Conservation (phyloP, 1,140 invertebrate genomes). For the Archivesica marissinica region DNA sequence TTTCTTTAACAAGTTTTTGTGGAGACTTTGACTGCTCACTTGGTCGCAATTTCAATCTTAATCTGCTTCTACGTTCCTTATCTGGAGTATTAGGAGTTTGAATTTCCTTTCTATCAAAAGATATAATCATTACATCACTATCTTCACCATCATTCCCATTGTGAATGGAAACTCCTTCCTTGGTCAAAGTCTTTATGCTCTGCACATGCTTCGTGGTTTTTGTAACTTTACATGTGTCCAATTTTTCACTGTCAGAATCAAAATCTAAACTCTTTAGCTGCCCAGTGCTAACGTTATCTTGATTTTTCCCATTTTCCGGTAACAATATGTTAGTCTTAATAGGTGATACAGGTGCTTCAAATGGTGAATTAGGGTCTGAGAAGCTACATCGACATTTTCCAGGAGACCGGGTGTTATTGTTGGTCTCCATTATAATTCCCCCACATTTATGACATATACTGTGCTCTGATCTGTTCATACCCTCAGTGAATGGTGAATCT, state of each 20-base stretch:
- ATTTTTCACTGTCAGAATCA: not conserved
- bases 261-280: not conserved
- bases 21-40: not conserved
- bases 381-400: conserved; percentile 46
- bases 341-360: conserved; percentile 46
- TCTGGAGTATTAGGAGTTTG: not conserved
- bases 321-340: not conserved
- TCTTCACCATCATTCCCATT: conserved; percentile 30
- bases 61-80: not conserved
- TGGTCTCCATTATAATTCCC: conserved; percentile 42
- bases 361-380: conserved; percentile 49
- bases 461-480: conserved; percentile 40
- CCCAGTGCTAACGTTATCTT: not conserved
- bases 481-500: conserved; percentile 41
- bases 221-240: not conserved
- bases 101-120: not conserved
- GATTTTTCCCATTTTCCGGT: not conserved
- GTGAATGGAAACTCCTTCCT: not conserved
- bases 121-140: conserved; percentile 45
- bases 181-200: too few relatives aligned
- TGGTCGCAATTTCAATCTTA: conserved; percentile 53
- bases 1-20: not conserved
- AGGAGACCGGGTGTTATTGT: conserved; percentile 55
- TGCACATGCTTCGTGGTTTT: not conserved
- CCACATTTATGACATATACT: conserved; percentile 59